Percentiles rank a stretch among this genome's conserved stretches.
phyloP scores from a whole-genome alignment of 2,888 invertebrate species.

The Eubasilissa splendida region DNA sequence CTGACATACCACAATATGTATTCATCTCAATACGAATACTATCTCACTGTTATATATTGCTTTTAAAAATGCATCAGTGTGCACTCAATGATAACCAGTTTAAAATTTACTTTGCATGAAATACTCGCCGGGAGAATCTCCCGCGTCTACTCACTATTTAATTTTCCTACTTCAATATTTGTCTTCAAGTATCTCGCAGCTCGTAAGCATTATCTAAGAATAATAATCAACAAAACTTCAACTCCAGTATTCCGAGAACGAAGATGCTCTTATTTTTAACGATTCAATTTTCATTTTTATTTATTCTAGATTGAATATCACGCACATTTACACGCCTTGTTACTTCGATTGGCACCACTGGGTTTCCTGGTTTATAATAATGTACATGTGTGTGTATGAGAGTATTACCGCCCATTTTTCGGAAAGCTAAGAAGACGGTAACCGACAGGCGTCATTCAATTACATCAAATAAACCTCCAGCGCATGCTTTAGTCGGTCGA shows the following conservation, averaged over 20 bases:
- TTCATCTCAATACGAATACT: not conserved
- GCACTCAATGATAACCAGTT: constrained; percentile 20
- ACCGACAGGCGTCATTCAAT: too few relatives aligned
- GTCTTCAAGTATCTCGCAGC: not conserved
- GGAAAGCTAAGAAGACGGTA: too few relatives aligned
- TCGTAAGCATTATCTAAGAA: constrained; percentile 23
- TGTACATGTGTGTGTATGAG: too few relatives aligned
- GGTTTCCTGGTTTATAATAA: too few relatives aligned
- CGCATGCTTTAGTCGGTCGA: too few relatives aligned
- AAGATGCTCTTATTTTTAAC: too few relatives aligned
- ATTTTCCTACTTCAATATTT: constrained; percentile 24
- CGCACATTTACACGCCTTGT: too few relatives aligned
- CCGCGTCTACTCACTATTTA: not conserved
- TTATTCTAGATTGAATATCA: too few relatives aligned
- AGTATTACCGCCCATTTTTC: too few relatives aligned
- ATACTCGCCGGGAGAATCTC: constrained; percentile 21
- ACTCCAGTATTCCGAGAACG: not conserved
- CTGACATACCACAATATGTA: not conserved
- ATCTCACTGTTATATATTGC: not conserved
- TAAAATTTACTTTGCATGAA: constrained; percentile 15
- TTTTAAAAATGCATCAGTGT: not conserved
- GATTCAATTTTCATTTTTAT: too few relatives aligned
- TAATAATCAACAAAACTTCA: constrained; percentile 27
- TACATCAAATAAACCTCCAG: too few relatives aligned
- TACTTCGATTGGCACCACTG: too few relatives aligned